Percentiles rank a stretch among this genome's conserved stretches.
phyloP scores from a whole-genome alignment of 2,888 invertebrate species.

The Tiliacea citrago region DNA sequence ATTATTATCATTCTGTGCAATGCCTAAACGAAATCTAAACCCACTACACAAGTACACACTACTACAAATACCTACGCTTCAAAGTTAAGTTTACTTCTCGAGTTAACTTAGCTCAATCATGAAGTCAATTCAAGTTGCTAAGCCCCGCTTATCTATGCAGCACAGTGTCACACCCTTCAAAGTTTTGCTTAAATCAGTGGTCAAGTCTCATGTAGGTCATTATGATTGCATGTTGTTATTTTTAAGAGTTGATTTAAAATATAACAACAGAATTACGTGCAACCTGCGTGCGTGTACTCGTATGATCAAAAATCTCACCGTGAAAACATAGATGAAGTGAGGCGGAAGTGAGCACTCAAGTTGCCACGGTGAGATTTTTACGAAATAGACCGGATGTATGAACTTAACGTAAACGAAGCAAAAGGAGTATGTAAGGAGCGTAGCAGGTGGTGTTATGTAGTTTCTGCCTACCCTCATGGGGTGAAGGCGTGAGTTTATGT shows the following conservation, averaged over 20 bases:
- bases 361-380: not conserved
- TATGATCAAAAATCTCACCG: too few species aligned
- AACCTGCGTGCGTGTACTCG: not conserved
- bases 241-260: not conserved
- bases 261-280: not conserved
- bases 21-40: not conserved
- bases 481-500: not conserved
- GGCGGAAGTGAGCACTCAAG: too few species aligned
- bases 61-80: not conserved
- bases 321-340: too few species aligned
- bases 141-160: slow-evolving; percentile 12
- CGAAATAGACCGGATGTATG: not conserved
- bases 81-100: not conserved
- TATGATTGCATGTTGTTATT: not conserved
- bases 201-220: not conserved
- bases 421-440: not conserved
- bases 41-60: too few species aligned
- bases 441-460: not conserved
- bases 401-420: not conserved
- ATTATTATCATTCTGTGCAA: not conserved
- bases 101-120: slow-evolving; percentile 1
- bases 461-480: not conserved
- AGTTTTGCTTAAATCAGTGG: not conserved
- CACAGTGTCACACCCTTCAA: not conserved
- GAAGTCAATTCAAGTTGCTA: slow-evolving; percentile 1